Conservation (phyloP, 2,888 invertebrate species). For the Dioctria rufipes region DNA sequence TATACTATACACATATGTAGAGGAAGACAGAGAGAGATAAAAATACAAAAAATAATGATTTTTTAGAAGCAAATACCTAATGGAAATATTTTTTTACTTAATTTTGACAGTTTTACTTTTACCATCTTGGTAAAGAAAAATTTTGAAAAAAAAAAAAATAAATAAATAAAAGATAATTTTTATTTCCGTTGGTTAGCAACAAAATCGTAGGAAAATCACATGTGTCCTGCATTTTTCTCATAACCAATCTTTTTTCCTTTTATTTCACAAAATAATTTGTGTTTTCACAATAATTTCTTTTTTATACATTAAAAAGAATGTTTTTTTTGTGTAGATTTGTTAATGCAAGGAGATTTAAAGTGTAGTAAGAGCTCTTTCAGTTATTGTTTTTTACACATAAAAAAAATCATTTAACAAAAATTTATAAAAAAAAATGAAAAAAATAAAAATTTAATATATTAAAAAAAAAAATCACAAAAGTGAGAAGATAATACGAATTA, state of each 20-base stretch:
- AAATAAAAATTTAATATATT: conserved; percentile 50
- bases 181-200: not conserved
- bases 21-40: no score
- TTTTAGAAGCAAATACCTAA: no score
- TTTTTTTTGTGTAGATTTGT: conserved; percentile 44
- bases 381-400: conserved; percentile 50
- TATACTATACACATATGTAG: no score
- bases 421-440: conserved; percentile 39
- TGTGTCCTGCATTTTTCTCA: conserved; percentile 33
- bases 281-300: no score
- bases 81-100: no score
- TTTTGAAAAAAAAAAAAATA: conserved; percentile 1
- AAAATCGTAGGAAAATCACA: not conserved
- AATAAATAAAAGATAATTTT: not conserved
- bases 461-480: conserved; percentile 44
- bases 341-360: conserved; percentile 40
- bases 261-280: not conserved
- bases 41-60: no score
- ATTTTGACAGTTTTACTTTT: not conserved
- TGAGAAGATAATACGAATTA: conserved; percentile 52
- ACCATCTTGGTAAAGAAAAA: not conserved
- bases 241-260: not conserved
- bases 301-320: not conserved
- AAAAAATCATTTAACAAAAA: conserved; percentile 40
- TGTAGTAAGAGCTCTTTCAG: conserved; percentile 41